A percentile compares a stretch with the other conserved stretches of the same genome.
Evolutionary conservation across 1,140 invertebrate species (phyloP).

Genomic region (Cydia strobilella): DNA sequence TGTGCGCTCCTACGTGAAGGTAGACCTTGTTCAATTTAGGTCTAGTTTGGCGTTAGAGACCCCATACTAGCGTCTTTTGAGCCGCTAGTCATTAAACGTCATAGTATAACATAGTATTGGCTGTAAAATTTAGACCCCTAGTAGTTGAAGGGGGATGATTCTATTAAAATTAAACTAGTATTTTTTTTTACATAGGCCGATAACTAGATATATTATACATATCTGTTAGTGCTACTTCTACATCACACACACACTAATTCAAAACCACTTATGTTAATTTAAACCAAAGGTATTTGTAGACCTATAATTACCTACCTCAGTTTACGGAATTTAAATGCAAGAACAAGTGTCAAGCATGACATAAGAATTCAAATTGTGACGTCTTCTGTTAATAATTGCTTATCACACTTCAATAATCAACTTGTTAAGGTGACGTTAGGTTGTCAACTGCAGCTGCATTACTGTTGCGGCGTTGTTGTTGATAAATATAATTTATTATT

Average conservation of each 20-base stretch:
- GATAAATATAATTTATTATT: too few relatives aligned
- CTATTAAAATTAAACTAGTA: too few relatives aligned
- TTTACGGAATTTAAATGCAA: background rate
- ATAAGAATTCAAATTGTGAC: background rate
- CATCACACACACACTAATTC: background rate
- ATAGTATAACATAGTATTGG: too few relatives aligned
- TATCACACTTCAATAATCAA: background rate
- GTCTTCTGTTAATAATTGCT: background rate
- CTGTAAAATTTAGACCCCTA: too few relatives aligned
- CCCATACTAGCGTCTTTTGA: too few relatives aligned
- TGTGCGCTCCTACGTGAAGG: constrained; percentile 69
- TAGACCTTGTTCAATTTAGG: constrained; percentile 30
- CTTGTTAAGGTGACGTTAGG: background rate
- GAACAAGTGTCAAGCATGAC: background rate
- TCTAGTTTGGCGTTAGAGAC: too few relatives aligned
- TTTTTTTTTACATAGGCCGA: too few relatives aligned
- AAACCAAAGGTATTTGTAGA: constrained; percentile 12
- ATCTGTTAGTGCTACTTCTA: too few relatives aligned
- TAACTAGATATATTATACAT: too few relatives aligned
- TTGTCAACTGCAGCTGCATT: background rate
- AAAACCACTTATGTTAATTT: constrained; percentile 16
- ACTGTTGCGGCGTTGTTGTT: too few relatives aligned
- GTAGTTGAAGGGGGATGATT: too few relatives aligned
- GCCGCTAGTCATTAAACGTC: too few relatives aligned
- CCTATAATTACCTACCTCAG: background rate